Evolutionary conservation across 37 sponge, comb jelly and placozoan genomes (phyloP).

Genomic region (Haliclona indistincta): DNA sequence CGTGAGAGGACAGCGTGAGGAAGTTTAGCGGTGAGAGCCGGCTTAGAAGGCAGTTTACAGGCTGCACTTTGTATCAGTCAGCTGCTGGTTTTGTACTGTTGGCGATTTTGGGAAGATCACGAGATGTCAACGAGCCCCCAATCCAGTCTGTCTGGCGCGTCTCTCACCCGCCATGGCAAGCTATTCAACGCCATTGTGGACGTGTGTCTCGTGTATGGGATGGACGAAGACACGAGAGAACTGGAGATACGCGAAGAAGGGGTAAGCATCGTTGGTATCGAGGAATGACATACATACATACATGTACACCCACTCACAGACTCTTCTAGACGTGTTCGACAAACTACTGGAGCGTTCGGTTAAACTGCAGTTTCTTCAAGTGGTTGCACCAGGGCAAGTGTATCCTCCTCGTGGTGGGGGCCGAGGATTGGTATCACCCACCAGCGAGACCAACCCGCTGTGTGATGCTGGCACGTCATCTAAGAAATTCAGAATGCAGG

Average conservation of each 20-base stretch:
- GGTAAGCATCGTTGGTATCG: slow-evolving; percentile 19
- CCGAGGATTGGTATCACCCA: slow-evolving; percentile 2
- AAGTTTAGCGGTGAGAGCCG: no score
- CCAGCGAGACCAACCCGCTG: background rate
- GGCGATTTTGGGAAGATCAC: no score
- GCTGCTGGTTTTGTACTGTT: no score
- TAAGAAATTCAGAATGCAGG: slow-evolving; percentile 50
- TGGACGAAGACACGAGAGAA: slow-evolving; percentile 58
- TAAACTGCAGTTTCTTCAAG: slow-evolving; percentile 47
- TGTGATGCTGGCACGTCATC: background rate
- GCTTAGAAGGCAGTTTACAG: no score
- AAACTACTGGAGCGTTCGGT: slow-evolving; percentile 3
- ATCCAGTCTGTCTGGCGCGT: no score
- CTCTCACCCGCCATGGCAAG: background rate
- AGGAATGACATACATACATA: background rate
- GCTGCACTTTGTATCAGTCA: no score
- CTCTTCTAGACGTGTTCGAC: background rate
- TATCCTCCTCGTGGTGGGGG: slow-evolving; percentile 31
- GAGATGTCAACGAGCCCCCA: no score
- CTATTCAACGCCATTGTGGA: slow-evolving; percentile 65
- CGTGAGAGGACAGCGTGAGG: no score
- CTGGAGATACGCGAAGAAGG: slow-evolving; percentile 31
- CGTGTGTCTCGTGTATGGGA: slow-evolving; percentile 63
- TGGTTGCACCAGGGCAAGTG: slow-evolving; percentile 41
- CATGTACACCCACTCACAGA: background rate